Conservation (phyloP, 2,888 invertebrate species). For the Mesodorylaimus sp. region DNA sequence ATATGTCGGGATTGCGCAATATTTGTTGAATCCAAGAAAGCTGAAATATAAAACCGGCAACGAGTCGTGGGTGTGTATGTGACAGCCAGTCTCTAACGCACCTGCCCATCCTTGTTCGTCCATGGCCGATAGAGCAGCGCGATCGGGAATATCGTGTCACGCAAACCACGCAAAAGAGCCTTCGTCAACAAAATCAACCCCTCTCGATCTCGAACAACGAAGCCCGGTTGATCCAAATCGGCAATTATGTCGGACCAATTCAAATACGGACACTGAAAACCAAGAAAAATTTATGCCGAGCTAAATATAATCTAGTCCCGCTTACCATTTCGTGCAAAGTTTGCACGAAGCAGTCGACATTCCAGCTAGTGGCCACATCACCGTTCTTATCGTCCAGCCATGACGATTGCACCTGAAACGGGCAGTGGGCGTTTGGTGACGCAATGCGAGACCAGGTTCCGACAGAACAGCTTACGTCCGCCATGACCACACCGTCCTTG, state of each 20-base stretch:
- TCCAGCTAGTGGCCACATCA: slow-evolving; percentile 52
- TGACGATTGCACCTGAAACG: slow-evolving; percentile 13
- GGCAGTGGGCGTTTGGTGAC: too few relatives aligned
- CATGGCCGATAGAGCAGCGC: slow-evolving; percentile 74
- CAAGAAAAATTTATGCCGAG: neutral
- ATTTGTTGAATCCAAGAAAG: slow-evolving; percentile 68
- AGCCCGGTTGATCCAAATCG: slow-evolving; percentile 75
- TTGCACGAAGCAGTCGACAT: slow-evolving; percentile 76
- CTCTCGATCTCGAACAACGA: slow-evolving; percentile 64
- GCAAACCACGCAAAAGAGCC: slow-evolving; percentile 52
- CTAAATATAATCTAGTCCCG: slow-evolving; percentile 10
- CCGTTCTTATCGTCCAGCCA: slow-evolving; percentile 16
- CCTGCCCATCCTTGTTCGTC: slow-evolving; percentile 49
- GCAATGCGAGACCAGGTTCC: slow-evolving; percentile 16
- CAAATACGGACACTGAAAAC: slow-evolving; percentile 34
- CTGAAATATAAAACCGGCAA: slow-evolving; percentile 22
- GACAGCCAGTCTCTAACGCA: slow-evolving; percentile 7
- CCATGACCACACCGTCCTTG: slow-evolving; percentile 37
- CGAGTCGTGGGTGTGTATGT: neutral
- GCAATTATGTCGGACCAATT: slow-evolving; percentile 80
- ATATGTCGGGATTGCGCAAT: slow-evolving; percentile 72
- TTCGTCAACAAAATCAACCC: slow-evolving; percentile 63
- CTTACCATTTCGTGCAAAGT: slow-evolving; percentile 65
- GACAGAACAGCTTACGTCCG: slow-evolving; percentile 19
- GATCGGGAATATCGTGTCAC: slow-evolving; percentile 45